Evolutionary conservation across 2,888 invertebrate species (phyloP), one percentile per base, ranked within the genome.

Genomic region (Coleophora flavipennella): DNA sequence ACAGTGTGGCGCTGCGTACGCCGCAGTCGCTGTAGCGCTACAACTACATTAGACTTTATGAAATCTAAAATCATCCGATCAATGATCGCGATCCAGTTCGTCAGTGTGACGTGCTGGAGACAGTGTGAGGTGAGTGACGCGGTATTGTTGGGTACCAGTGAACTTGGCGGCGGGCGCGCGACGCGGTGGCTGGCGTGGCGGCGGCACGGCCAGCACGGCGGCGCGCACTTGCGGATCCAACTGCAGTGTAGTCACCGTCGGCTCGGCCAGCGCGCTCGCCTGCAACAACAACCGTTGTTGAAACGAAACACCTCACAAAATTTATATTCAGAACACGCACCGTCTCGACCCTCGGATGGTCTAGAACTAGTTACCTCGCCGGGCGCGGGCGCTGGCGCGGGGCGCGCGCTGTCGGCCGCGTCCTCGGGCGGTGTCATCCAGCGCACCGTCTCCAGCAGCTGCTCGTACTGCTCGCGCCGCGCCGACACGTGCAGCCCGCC

Each of bases 401-500:
- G 31, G 36, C 41, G 38, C 43, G 13, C 42, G 44, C 46, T 28
- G 29, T 43, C 28, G 49, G 48, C 49, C 49, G 28, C 57, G 14
- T 42, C 40, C 20, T 32, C 26, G 36, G 39, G 40, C 43, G 34
- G 13, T 57, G 43, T 37, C 35, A 44, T 31, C 63, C 33, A 57
- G 59, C 26, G 54, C 36, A 87, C 60, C 20, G 94, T 92, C 55
- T 94, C 93, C 45, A 96, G 75, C 33, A 97, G 80, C 73, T 97
- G 97, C 65, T 95, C 94, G 70, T 96, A 97, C 67, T 97, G 96
- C 39, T 89, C 89, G 36, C 95, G 90, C 0, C 93, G 91, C 35
- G 97, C 80, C 0, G 94, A 94, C 28, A 97, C 89, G 73, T 95
- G 94, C 38, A 97, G 76, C 0, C 93, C 92, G 37, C 92, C 93